These are phyloP conservation scores for Adelphocoris suturalis DNA, from an alignment of 2,888 invertebrate species.

Conservation along the genomic window DNA sequence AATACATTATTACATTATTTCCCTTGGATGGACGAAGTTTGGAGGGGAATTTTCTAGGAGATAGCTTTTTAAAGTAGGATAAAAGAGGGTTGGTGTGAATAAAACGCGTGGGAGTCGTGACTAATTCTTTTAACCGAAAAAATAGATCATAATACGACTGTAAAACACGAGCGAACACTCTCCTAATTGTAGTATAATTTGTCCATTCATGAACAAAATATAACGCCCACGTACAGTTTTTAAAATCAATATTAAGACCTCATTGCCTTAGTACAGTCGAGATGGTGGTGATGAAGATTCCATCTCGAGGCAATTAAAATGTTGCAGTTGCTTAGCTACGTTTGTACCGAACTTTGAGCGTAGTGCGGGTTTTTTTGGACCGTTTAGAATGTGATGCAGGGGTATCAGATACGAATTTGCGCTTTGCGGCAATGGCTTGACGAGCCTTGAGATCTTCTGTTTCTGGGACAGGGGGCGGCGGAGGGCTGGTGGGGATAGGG, in stretches of 20 bases:
- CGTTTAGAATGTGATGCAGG: slow-evolving; percentile 62
- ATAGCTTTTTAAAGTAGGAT: not conserved
- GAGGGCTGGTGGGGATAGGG: slow-evolving; percentile 16
- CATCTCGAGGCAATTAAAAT: slow-evolving; percentile 28
- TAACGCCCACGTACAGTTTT: not conserved
- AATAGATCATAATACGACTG: not conserved
- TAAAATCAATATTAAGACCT: not conserved
- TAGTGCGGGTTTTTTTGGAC: slow-evolving; percentile 65
- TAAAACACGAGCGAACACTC: not conserved
- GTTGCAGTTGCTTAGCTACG: slow-evolving; percentile 66
- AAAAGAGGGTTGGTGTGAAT: not conserved
- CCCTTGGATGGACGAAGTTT: not conserved
- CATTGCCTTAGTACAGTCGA: not conserved
- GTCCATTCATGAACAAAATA: not conserved
- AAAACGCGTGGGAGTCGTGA: slow-evolving; percentile 26
- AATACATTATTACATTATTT: not conserved
- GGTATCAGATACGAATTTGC: slow-evolving; percentile 71
- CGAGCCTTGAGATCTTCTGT: slow-evolving; percentile 39
- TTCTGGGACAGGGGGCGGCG: not conserved
- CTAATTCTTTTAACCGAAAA: not conserved
- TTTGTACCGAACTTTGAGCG: slow-evolving; percentile 73
- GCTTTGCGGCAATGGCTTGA: slow-evolving; percentile 57
- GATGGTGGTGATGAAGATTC: not conserved
- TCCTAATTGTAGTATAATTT: not conserved
- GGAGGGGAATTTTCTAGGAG: not conserved